A percentile compares a stretch with the other conserved stretches of the same genome.
phyloP scores from a whole-genome alignment of 1,140 invertebrate genomes.

The Euwallacea similis region DNA sequence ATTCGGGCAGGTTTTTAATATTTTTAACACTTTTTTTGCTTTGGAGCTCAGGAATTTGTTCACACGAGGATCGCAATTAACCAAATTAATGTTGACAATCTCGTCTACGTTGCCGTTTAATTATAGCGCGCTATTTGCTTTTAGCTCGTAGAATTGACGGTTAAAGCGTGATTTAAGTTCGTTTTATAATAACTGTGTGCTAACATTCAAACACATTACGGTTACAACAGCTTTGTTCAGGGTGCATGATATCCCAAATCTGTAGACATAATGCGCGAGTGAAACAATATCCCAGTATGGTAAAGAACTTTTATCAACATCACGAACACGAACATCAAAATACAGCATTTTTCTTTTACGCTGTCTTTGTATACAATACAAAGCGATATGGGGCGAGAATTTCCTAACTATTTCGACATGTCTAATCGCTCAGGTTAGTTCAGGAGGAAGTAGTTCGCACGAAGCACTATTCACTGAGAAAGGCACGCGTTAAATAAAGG shows the following conservation, averaged over 20 bases:
- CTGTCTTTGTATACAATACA: too few species aligned
- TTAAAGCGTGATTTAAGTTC: slow-evolving; percentile 16
- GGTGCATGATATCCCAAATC: slow-evolving; percentile 3
- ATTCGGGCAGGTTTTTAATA: not conserved
- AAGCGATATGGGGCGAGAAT: too few species aligned
- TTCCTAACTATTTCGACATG: too few species aligned
- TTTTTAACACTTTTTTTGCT: not conserved
- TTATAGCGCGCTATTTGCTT: slow-evolving; percentile 10
- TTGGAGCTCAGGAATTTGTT: not conserved
- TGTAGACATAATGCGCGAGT: slow-evolving; percentile 1
- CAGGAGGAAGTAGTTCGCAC: too few species aligned
- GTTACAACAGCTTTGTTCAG: slow-evolving; percentile 7
- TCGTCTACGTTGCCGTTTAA: slow-evolving; percentile 2
- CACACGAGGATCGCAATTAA: not conserved
- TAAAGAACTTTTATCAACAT: too few species aligned
- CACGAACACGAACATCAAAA: too few species aligned
- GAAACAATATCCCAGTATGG: slow-evolving; percentile 5
- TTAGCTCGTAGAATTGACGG: not conserved
- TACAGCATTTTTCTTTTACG: too few species aligned
- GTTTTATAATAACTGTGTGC: slow-evolving; percentile 17
- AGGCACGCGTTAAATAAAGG: too few species aligned
- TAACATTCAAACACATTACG: slow-evolving; percentile 10
- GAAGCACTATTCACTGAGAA: too few species aligned
- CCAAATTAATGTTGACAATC: slow-evolving; percentile 13
- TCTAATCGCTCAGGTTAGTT: too few species aligned